Conservation (phyloP, 2,888 invertebrate species). For the Rhodophaea formosa region DNA sequence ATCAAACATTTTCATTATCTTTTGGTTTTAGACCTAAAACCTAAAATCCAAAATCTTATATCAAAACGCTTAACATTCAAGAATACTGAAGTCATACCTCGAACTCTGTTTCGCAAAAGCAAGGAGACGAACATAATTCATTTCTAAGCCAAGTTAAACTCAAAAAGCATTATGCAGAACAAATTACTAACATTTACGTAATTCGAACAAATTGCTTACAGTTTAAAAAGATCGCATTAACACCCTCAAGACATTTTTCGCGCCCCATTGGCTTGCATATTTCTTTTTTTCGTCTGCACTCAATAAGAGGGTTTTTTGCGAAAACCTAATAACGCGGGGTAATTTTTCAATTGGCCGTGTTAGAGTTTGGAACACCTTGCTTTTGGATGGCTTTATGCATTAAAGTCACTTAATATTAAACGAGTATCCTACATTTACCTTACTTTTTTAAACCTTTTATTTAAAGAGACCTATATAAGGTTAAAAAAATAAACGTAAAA, state of each 20-base stretch:
- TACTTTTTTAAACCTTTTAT: background rate
- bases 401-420: too few species aligned
- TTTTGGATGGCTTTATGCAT: conserved; percentile 44
- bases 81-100: background rate
- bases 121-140: background rate
- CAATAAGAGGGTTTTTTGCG: conserved; percentile 61
- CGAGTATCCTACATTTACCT: conserved; percentile 18
- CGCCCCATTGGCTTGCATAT: conserved; percentile 44
- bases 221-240: conserved; percentile 59
- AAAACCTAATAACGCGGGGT: conserved; percentile 74
- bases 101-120: background rate
- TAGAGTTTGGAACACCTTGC: conserved; percentile 39
- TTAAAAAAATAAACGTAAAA: too few species aligned
- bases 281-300: conserved; percentile 45
- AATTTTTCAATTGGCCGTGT: conserved; percentile 78
- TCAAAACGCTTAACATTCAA: too few species aligned
- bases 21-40: too few species aligned
- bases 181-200: conserved; percentile 34
- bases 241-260: conserved; percentile 63
- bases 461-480: too few species aligned
- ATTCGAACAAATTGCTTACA: conserved; percentile 58
- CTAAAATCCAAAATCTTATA: too few species aligned
- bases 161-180: conserved; percentile 18
- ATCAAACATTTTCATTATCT: too few species aligned
- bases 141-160: background rate